Percentiles rank a stretch among this genome's conserved stretches.
Evolutionary conservation across 1,140 invertebrate genomes (phyloP).

Genomic region (Caenorhabditis tropicalis): DNA sequence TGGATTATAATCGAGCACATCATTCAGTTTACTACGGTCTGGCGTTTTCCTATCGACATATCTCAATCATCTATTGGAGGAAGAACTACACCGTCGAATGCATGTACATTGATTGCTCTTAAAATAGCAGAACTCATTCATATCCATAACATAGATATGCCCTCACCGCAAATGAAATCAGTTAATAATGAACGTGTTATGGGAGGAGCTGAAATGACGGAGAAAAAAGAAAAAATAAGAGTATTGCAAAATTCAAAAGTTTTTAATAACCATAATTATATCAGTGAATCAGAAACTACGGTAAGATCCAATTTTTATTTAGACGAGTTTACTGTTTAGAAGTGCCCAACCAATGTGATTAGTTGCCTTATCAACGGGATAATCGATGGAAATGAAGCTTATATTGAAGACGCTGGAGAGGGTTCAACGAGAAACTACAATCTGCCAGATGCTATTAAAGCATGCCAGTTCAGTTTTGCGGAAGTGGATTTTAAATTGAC

Average conservation of each 20-base stretch:
- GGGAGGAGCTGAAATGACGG: not conserved
- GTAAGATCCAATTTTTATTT: not conserved
- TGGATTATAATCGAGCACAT: too few species aligned
- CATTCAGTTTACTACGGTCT: not conserved
- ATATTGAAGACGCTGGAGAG: not conserved
- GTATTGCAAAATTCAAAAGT: not conserved
- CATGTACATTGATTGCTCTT: not conserved
- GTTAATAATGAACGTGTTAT: not conserved
- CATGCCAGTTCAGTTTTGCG: not conserved
- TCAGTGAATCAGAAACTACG: not conserved
- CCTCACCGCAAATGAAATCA: not conserved
- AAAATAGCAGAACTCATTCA: constrained; percentile 13
- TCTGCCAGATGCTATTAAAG: constrained; percentile 19
- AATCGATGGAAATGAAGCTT: constrained; percentile 10
- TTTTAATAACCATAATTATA: not conserved
- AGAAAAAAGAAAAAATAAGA: not conserved
- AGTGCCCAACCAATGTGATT: not conserved
- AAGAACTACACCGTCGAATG: constrained; percentile 3
- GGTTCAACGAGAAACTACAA: constrained; percentile 5
- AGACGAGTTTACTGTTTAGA: not conserved
- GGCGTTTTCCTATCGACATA: constrained; percentile 1
- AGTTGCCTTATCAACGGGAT: constrained; percentile 12
- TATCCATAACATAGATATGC: constrained; percentile 28
- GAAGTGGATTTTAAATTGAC: constrained; percentile 25
- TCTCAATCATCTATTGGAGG: constrained; percentile 16